Evolutionary conservation across 2,113 vertebrate genomes (phyloP), one percentile per base, ranked within the genome.

Genomic region (Myotis brandtii): DNA sequence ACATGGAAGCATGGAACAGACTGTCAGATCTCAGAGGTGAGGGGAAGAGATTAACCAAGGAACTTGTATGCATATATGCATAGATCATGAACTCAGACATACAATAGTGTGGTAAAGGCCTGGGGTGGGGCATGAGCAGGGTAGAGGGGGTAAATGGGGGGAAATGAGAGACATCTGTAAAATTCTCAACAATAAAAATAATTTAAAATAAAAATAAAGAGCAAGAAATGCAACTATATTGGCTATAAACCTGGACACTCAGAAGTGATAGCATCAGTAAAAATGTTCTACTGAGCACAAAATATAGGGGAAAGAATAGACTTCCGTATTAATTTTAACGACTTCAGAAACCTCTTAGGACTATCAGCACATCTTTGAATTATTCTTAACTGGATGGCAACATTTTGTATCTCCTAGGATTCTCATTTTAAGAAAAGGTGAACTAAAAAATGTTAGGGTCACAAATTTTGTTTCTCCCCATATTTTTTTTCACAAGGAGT

Each of bases 301-400:
- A 13, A 79, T 6, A 1, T 46, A 72, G 79, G 95, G 1, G 1
- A 10, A 92, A 20, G 52, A 86, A 70, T 83, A 79, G 9, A 25
- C 3, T 40, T 75, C 40, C 37, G 32, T 56, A 66, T 10, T 86
- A 18, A 86, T 93, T 94, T 93, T 93, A 95, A 92, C 16, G 92
- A 76, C 34, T 86, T 76, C 9, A 67, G 89, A 90, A 62, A 79
- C 27, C 27, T 94, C 50, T 48, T 1, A 4, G 48, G 0, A 34
- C 16, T 46, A 85, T 80, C 40, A 32, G 1, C 40, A 21, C 3
- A n/a, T 91, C 18, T 40, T 86, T 93, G 64, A 46, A 18, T 93
- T 79, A 76, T 54, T 95, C 64, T 94, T 52, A 83, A 83, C 75
- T 96, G 94, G 50, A 86, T 30, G 4, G 0, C 0, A 12, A 25